Evolutionary conservation across 2,797 vertebrate genomes (phyloP), one percentile per base, ranked within the genome.

Genomic region (Apogon talboti): DNA sequence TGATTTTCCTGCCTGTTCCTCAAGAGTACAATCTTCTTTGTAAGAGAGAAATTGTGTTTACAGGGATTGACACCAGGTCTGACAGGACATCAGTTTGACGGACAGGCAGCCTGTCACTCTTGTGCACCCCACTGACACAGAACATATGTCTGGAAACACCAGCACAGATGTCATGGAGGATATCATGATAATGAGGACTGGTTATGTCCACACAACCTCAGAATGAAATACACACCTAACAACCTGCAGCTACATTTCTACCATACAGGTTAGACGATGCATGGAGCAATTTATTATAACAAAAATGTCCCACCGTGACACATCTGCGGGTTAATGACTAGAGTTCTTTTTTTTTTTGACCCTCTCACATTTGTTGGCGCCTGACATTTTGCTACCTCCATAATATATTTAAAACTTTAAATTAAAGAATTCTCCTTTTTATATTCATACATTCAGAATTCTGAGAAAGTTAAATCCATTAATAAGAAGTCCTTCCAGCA

Each of bases 371-470:
- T 67, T 58, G 7, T 33, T 53, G 33, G 4, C 50, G 70, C 48
- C 73, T 86, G 66, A 62, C 59, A 69, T 80, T 79, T 66, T 45
- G 30, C 19, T 51, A 14, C 28, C 41, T 45, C 60, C 6, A 56
- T 57, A 15, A 51, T 46, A 64, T 70, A 70, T 59, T 81, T 57
- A 79, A 63, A 74, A 47, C 19, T 13, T 62, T 86, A 37, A 83
- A 79, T 80, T 71, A 86, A 82, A 74, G 21, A 85, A 73, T 76
- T 43, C 11, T 40, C 54, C 42, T 42, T 67, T 28, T 72, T 46
- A 16, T 70, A 67, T 76, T 62, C 48, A 71, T 60, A 21, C 37
- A 62, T 58, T 53, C n/a, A 33, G 68, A 40, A 79, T 78, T 74
- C 18, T 7, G 0, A 55, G 37, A 66, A 71, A 57, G 24, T 33